Evolutionary conservation across 2,797 vertebrate species (phyloP).

Genomic region (Microctenopoma lineatum): DNA sequence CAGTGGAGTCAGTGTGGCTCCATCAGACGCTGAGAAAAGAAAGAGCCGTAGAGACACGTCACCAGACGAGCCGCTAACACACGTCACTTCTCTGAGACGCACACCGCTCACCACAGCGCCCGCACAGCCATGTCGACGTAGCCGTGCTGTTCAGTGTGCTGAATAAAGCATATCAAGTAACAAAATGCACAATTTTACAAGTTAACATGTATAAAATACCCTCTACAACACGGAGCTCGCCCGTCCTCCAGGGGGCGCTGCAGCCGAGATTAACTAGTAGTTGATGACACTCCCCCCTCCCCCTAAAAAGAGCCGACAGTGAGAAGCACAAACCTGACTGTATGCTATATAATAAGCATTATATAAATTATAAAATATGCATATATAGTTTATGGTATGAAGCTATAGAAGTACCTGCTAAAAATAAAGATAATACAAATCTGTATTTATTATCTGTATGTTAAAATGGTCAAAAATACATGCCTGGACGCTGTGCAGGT

Average conservation of each 20-base stretch:
- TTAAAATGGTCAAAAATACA: too few species aligned
- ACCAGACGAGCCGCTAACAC: constrained; percentile 79
- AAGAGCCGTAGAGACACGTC: constrained; percentile 83
- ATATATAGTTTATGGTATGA: too few species aligned
- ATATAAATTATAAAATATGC: too few species aligned
- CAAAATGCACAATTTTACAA: background rate
- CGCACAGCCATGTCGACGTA: rapidly evolving
- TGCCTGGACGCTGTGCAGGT: too few species aligned
- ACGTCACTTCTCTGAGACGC: constrained; percentile 75
- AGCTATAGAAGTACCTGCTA: background rate
- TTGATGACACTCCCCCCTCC: background rate
- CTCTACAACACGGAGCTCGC: background rate
- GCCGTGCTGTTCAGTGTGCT: rapidly evolving
- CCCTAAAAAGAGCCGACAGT: too few species aligned
- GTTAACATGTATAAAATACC: background rate
- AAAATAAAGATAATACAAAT: too few species aligned
- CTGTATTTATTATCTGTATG: too few species aligned
- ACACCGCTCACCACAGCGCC: background rate
- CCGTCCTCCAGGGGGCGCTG: constrained; percentile 48
- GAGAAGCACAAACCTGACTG: too few species aligned
- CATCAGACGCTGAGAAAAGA: constrained; percentile 79
- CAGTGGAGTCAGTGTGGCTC: constrained; percentile 73
- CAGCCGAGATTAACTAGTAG: background rate
- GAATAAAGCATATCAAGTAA: rapidly evolving
- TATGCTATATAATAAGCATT: too few species aligned